Evolutionary conservation across 92 coral and sea anemone genomes (phyloP).

Genomic region (Nematostella vectensis): DNA sequence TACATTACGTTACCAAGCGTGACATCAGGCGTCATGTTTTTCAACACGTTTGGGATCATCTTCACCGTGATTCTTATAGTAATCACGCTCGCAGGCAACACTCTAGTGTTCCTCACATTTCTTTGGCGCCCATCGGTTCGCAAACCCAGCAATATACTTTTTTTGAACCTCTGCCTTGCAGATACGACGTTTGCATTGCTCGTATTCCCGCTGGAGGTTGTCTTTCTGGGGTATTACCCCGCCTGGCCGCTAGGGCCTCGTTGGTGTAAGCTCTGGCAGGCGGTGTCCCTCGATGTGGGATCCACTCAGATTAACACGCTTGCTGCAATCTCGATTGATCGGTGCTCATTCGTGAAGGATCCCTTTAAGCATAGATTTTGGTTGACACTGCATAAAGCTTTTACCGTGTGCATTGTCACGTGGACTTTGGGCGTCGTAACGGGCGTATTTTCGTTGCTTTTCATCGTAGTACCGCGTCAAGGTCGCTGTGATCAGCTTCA

Average conservation of each 20-base stretch:
- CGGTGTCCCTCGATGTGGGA: constrained; percentile 30
- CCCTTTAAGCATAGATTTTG: constrained; percentile 19
- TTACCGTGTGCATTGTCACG: constrained; percentile 2
- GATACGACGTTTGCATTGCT: constrained; percentile 24
- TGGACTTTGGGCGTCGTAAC: constrained; percentile 32
- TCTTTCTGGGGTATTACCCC: constrained; percentile 11
- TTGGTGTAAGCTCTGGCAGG: constrained; percentile 29
- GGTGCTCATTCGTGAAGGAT: constrained; percentile 22
- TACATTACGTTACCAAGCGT: no score
- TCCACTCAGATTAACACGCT: constrained; percentile 18
- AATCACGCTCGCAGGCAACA: no score
- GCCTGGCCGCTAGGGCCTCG: constrained; percentile 34
- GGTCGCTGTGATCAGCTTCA: constrained; percentile 3
- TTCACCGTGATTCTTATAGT: no score
- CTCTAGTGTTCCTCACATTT: no score
- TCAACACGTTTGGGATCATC: no score
- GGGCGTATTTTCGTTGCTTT: constrained; percentile 10
- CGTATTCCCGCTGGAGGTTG: constrained; percentile 39
- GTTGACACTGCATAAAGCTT: constrained; percentile 4
- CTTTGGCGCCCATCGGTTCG: constrained; percentile 3
- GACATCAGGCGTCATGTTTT: no score
- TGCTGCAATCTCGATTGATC: constrained; percentile 35
- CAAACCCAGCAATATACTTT: constrained; percentile 26
- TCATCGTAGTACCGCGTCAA: constrained; percentile 7
- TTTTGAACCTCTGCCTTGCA: constrained; percentile 28